Percentiles rank a stretch among this genome's conserved stretches.
Evolutionary conservation across 2,113 vertebrate genomes (phyloP).

Genomic region (Gobio gobio): DNA sequence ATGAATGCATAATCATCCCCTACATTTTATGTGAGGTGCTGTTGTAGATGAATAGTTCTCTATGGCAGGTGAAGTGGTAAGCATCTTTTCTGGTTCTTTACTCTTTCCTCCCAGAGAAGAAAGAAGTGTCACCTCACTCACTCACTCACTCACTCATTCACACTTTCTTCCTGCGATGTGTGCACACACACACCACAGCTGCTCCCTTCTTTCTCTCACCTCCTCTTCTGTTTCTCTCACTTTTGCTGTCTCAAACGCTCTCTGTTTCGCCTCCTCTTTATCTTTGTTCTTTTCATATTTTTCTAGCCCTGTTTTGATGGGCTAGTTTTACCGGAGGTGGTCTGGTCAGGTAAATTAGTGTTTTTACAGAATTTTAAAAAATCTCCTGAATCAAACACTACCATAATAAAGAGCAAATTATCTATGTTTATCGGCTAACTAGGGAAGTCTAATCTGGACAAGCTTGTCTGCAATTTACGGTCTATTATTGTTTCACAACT

Average conservation of each 20-base stretch:
- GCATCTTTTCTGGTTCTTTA: conserved; percentile 44
- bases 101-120: conserved; percentile 52
- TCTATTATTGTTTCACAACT: neutral
- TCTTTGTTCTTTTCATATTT: neutral
- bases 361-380: neutral
- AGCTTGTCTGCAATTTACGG: neutral
- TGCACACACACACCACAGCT: conserved; percentile 35
- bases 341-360: neutral
- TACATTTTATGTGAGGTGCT: conserved; percentile 39
- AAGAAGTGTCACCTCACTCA: conserved; percentile 50
- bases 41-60: conserved; percentile 41
- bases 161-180: conserved; percentile 39
- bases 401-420: neutral
- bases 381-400: neutral
- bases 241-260: neutral
- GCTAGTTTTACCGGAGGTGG: neutral
- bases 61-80: conserved; percentile 31
- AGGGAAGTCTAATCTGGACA: neutral
- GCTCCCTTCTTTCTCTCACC: conserved; percentile 9
- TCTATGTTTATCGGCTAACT: neutral
- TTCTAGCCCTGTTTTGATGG: neutral
- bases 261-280: neutral
- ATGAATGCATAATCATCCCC: conserved; percentile 32
- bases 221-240: conserved; percentile 14
- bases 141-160: conserved; percentile 10